phyloP scores from a whole-genome alignment of 1,140 invertebrate genomes.

The Aethina tumida region DNA sequence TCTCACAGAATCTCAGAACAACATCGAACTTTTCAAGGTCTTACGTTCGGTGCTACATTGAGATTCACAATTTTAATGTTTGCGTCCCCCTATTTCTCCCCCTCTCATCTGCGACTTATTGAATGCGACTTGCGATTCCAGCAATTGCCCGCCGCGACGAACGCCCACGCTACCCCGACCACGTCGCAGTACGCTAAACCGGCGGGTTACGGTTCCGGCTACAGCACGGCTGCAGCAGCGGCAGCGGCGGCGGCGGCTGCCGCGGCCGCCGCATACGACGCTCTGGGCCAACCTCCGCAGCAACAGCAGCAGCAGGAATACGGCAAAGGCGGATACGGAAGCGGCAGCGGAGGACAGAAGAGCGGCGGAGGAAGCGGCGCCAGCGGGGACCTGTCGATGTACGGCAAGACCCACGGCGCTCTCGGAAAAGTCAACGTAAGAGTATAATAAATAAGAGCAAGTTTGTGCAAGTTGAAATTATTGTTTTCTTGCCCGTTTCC shows the following conservation, averaged over 20 bases:
- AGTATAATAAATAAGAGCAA: constrained; percentile 14
- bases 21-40: too few relatives aligned
- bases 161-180: constrained; percentile 44
- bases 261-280: constrained; percentile 55
- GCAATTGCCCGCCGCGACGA: constrained; percentile 54
- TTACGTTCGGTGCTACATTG: too few relatives aligned
- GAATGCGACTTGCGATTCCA: constrained; percentile 32
- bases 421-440: constrained; percentile 64
- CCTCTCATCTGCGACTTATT: too few relatives aligned
- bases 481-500: constrained; percentile 28
- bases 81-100: too few relatives aligned
- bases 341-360: constrained; percentile 41
- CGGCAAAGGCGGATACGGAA: constrained; percentile 43
- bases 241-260: constrained; percentile 44
- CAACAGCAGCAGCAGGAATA: too few relatives aligned
- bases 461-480: constrained; percentile 4
- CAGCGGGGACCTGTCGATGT: constrained; percentile 57
- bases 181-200: constrained; percentile 57
- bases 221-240: constrained; percentile 40
- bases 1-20: too few relatives aligned
- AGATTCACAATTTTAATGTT: too few relatives aligned
- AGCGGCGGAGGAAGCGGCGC: constrained; percentile 46
- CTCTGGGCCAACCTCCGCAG: constrained; percentile 41
- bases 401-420: constrained; percentile 62
- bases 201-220: constrained; percentile 51